Conservation (phyloP, 53 echinoderm and acorn worm genomes). For the Mesocentrotus franciscanus region DNA sequence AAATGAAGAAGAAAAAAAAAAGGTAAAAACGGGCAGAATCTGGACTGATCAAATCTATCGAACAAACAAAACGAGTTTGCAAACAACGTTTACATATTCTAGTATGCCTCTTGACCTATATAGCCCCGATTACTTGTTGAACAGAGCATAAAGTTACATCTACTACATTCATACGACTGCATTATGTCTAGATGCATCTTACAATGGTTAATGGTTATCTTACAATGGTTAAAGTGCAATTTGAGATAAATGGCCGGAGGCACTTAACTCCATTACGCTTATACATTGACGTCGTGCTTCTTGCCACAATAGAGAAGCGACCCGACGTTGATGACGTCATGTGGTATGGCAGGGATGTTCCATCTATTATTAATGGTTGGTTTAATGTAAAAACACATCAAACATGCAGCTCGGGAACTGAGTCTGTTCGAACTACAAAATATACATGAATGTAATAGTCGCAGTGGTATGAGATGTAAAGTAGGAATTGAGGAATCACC, state of each 20-base stretch:
- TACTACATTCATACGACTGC: not conserved
- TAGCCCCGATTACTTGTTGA: not conserved
- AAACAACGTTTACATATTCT: not conserved
- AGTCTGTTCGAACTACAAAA: no score
- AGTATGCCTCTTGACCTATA: not conserved
- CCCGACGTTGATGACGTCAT: not conserved
- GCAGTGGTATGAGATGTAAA: no score
- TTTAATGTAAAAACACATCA: no score
- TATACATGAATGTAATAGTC: no score
- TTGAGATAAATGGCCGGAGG: not conserved
- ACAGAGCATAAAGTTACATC: not conserved
- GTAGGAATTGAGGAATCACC: no score
- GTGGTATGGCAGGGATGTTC: not conserved
- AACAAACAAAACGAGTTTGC: not conserved
- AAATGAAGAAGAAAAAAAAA: no score
- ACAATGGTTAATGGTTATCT: not conserved
- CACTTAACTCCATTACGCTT: slow-evolving; percentile 22
- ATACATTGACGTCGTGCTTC: not conserved
- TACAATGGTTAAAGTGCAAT: not conserved
- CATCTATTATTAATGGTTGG: no score
- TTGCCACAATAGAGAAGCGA: not conserved
- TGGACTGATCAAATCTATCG: no score
- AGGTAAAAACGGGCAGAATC: no score
- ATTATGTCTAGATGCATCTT: not conserved
- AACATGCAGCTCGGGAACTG: no score